A percentile compares a stretch with the other conserved stretches of the same genome.
Conservation (phyloP, 2,797 vertebrate species). For the Chaenodraco wilsoni region DNA sequence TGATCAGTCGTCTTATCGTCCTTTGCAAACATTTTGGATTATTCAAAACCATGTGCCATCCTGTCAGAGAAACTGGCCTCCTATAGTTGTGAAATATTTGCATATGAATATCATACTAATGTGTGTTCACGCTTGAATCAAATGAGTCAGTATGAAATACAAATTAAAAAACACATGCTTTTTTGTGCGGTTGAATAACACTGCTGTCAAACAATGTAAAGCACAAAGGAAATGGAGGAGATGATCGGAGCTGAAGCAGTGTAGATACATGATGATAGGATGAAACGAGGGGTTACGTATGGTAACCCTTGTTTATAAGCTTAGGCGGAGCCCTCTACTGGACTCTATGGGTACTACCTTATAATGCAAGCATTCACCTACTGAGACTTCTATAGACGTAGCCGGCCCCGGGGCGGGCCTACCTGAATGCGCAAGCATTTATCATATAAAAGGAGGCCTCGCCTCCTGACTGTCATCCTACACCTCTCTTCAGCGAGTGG, state of each 20-base stretch:
- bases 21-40: background rate
- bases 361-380: too few relatives aligned
- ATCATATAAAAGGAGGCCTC: too few relatives aligned
- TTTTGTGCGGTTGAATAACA: background rate
- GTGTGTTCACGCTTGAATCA: background rate
- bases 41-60: background rate
- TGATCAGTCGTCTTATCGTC: background rate
- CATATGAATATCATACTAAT: background rate
- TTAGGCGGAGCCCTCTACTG: too few relatives aligned
- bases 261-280: slow-evolving; percentile 1
- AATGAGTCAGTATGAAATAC: background rate
- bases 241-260: slow-evolving; percentile 12
- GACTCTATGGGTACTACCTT: too few relatives aligned
- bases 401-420: too few relatives aligned
- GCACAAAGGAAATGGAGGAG: background rate
- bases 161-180: slow-evolving; percentile 1
- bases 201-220: background rate
- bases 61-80: background rate
- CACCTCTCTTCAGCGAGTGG: too few relatives aligned
- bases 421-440: too few relatives aligned
- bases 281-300: background rate
- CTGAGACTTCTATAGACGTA: too few relatives aligned
- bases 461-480: too few relatives aligned
- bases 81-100: background rate
- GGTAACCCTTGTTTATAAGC: too few relatives aligned